Conservation (phyloP, 2,113 vertebrate genomes). For the Haliaeetus leucogaster region DNA sequence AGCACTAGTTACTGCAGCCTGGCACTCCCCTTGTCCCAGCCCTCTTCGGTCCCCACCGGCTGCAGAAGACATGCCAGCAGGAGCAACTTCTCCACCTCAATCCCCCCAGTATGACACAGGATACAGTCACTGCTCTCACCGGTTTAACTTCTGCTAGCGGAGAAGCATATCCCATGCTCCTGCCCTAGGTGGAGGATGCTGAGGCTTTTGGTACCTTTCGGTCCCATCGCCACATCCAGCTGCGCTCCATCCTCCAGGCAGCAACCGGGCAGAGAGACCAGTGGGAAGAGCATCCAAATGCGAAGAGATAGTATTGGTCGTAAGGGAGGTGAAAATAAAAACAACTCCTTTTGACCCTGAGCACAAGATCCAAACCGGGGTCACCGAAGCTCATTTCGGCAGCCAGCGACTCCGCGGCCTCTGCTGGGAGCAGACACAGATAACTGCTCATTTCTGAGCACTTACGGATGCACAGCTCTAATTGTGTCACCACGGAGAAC, state of each 20-base stretch:
- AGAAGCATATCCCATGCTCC: neutral
- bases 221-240: neutral
- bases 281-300: neutral
- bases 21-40: neutral
- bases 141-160: neutral
- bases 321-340: neutral
- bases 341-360: neutral
- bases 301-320: neutral
- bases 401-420: neutral
- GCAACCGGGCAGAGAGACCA: fast-evolving
- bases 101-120: too few relatives aligned
- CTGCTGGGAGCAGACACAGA: neutral
- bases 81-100: neutral
- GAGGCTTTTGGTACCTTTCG: neutral
- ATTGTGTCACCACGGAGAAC: neutral
- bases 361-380: neutral
- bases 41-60: neutral
- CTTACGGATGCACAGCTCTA: neutral
- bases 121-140: neutral
- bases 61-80: neutral
- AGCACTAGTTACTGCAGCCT: neutral
- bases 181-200: neutral
- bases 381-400: neutral
- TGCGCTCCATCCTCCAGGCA: neutral
- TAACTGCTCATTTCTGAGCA: neutral